These are phyloP conservation scores for Tachysurus fulvidraco DNA, from an alignment of 2,113 vertebrate species.

Conservation along the genomic window DNA sequence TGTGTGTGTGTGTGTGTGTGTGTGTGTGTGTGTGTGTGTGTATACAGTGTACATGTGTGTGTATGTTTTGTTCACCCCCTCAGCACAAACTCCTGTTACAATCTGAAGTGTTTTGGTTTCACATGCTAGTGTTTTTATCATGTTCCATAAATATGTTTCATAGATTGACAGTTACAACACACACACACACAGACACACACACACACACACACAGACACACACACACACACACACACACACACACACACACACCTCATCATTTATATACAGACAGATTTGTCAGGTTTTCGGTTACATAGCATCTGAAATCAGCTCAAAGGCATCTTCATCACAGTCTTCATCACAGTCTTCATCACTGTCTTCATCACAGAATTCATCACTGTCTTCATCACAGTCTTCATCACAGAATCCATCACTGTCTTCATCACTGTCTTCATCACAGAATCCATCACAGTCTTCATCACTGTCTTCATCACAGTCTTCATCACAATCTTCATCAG, in stretches of 20 bases:
- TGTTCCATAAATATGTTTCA: constrained; percentile 18
- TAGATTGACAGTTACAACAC: neutral
- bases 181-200: constrained; percentile 25
- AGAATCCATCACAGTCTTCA: too few relatives aligned
- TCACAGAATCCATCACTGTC: too few relatives aligned
- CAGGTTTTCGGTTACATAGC: too few relatives aligned
- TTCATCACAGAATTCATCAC: too few relatives aligned
- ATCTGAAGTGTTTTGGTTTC: constrained; percentile 14
- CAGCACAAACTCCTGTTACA: neutral
- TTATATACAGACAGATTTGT: neutral
- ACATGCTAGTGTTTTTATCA: neutral
- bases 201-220: neutral
- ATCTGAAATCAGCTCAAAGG: too few relatives aligned
- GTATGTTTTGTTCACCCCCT: neutral
- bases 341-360: too few relatives aligned
- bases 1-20: constrained; percentile 21
- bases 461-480: too few relatives aligned
- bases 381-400: too few relatives aligned
- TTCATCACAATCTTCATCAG: too few relatives aligned
- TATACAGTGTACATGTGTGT: neutral
- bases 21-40: constrained; percentile 22
- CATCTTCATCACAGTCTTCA: neutral
- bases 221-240: constrained; percentile 23
- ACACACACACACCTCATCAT: constrained; percentile 13
- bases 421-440: too few relatives aligned